Conservation (phyloP, 2,888 invertebrate species). For the Sesamia inferens region DNA sequence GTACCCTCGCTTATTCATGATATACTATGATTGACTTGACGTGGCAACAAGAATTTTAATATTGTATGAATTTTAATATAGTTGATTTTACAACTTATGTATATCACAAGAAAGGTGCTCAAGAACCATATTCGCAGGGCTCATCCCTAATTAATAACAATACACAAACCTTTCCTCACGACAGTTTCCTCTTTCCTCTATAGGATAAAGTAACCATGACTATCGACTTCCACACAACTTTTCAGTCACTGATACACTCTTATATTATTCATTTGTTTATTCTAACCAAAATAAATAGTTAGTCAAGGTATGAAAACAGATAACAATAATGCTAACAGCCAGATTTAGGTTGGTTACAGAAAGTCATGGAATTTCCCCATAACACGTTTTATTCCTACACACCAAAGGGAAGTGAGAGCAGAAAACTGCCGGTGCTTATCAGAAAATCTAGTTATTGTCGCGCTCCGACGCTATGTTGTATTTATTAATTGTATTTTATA, state of each 20-base stretch:
- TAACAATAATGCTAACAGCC: constrained; percentile 17
- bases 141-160: background rate
- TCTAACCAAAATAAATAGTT: background rate
- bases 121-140: background rate
- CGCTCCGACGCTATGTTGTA: constrained; percentile 17
- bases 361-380: constrained; percentile 39
- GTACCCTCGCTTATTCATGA: background rate
- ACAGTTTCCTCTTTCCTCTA: background rate
- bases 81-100: background rate
- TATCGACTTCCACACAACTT: background rate
- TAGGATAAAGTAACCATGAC: background rate
- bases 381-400: constrained; percentile 53
- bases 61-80: too few relatives aligned
- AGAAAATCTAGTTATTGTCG: constrained; percentile 56
- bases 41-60: background rate
- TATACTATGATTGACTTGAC: background rate
- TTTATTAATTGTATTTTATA: constrained; percentile 9
- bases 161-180: background rate
- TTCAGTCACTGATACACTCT: background rate
- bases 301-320: background rate
- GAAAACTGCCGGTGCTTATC: constrained; percentile 56
- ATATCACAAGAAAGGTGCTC: background rate
- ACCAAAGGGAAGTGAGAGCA: constrained; percentile 43
- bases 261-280: background rate
- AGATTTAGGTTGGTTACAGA: constrained; percentile 36